Conservation (phyloP, 2,113 vertebrate species). For the Vidua macroura region DNA sequence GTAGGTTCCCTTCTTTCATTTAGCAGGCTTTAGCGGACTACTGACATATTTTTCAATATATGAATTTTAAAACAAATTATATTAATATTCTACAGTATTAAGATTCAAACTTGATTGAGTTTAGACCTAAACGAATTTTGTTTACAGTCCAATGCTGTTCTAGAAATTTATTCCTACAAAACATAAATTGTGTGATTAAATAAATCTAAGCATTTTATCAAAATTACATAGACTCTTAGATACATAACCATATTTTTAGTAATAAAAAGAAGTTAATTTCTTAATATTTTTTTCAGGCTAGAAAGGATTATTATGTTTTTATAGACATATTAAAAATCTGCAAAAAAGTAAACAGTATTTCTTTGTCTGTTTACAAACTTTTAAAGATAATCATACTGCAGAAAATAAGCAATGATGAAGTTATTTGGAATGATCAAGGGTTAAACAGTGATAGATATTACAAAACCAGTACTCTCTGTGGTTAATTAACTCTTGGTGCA, state of each 20-base stretch:
- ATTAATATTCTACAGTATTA: not conserved
- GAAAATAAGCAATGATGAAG: not conserved
- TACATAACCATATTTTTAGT: not conserved
- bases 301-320: not conserved
- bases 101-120: constrained; percentile 2
- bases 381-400: not conserved
- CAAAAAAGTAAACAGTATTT: no score
- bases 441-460: not conserved
- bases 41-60: not conserved
- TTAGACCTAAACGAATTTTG: not conserved
- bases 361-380: no score
- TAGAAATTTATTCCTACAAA: constrained; percentile 21
- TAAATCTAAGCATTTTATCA: not conserved
- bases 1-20: not conserved
- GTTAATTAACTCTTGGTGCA: not conserved
- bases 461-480: not conserved
- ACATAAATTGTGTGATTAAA: constrained; percentile 13
- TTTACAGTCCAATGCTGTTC: not conserved
- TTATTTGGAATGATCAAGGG: not conserved
- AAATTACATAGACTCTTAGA: not conserved
- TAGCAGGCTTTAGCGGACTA: not conserved
- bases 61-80: not conserved
- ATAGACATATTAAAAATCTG: not conserved
- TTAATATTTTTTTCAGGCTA: not conserved
- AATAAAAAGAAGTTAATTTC: not conserved